Conservation (phyloP, 2,888 invertebrate genomes). For the Tetheella fluctuosa region DNA sequence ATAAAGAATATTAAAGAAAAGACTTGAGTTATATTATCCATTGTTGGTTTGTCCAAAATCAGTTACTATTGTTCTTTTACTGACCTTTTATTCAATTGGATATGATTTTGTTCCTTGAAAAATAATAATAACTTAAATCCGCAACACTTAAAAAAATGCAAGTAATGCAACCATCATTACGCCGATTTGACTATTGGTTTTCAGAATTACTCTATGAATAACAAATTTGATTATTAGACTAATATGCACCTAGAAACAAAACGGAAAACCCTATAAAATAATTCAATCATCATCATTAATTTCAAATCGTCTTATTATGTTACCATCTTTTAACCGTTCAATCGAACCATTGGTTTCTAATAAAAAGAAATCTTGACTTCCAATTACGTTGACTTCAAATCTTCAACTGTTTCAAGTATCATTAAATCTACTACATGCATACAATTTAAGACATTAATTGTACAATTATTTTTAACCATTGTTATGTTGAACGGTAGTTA, state of each 20-base stretch:
- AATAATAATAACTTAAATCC: not conserved
- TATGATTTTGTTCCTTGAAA: not conserved
- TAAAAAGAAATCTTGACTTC: constrained; percentile 66
- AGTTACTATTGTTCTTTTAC: not conserved
- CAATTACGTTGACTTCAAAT: constrained; percentile 48
- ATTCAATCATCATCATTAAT: not conserved
- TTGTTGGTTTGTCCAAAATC: not conserved
- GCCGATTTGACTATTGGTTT: no score
- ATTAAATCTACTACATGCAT: constrained; percentile 53
- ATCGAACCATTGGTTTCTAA: constrained; percentile 31
- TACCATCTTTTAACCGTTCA: not conserved
- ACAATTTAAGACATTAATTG: constrained; percentile 73
- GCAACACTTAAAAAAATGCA: no score
- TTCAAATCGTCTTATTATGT: not conserved
- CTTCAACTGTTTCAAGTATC: constrained; percentile 70
- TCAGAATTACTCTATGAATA: not conserved
- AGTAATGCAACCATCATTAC: no score
- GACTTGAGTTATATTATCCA: not conserved
- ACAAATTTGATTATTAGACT: no score
- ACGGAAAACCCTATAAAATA: not conserved
- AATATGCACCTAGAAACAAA: not conserved
- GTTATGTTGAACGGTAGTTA: constrained; percentile 79
- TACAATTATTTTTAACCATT: constrained; percentile 80
- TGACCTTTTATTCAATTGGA: not conserved
- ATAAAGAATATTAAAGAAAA: not conserved